phyloP scores from a whole-genome alignment of 92 coral and sea anemone genomes.

The Palythoa caribaeorum region DNA sequence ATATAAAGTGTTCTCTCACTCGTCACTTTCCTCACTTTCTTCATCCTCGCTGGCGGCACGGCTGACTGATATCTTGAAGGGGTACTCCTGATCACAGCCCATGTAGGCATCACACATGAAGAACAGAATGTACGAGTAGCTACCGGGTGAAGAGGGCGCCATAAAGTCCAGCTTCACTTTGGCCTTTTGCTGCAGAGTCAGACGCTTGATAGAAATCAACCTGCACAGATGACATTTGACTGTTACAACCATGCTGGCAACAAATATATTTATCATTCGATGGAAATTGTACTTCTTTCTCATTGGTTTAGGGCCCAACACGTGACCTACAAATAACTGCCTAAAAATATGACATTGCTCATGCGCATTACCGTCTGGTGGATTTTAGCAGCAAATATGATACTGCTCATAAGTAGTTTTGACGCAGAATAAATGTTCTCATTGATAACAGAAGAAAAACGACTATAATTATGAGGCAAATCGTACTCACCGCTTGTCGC shows the following conservation, averaged over 20 bases:
- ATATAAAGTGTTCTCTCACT: slow-evolving; percentile 15
- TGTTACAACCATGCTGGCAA: background rate
- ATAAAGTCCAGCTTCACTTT: slow-evolving; percentile 96
- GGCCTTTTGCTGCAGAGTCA: slow-evolving; percentile 98
- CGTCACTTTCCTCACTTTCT: slow-evolving; percentile 88
- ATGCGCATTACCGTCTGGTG: no score
- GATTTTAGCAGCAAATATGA: no score
- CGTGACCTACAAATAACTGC: no score
- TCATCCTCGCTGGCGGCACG: slow-evolving; percentile 95
- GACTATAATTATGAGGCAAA: no score
- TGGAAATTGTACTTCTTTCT: no score
- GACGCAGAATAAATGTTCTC: no score
- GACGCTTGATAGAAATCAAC: slow-evolving; percentile 94
- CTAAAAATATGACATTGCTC: no score
- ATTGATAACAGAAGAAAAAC: no score
- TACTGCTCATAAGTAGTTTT: no score
- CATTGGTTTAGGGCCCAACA: no score
- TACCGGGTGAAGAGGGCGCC: slow-evolving; percentile 91
- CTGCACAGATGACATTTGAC: slow-evolving; percentile 37
- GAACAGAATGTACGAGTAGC: slow-evolving; percentile 88
- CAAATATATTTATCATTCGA: no score
- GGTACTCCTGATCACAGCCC: slow-evolving; percentile 99
- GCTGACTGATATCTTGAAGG: slow-evolving; percentile 91
- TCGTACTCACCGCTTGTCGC: no score
- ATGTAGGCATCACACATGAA: slow-evolving; percentile 99